Evolutionary conservation across 2,113 vertebrate species (phyloP).

Genomic region (Cranoglanis bouderius): DNA sequence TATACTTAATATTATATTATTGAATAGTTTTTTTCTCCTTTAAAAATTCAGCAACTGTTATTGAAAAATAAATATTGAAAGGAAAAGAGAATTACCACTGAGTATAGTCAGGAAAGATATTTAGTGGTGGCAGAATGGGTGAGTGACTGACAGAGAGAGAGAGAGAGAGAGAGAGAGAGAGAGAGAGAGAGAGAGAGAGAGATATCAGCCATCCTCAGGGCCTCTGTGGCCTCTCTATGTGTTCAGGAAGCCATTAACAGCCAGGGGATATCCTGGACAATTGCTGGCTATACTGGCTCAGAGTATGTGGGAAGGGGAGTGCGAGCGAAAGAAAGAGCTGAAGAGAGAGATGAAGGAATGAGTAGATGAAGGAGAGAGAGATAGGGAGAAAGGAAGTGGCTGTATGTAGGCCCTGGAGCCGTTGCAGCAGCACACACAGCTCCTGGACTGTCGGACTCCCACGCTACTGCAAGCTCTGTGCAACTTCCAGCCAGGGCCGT

Average conservation of each 20-base stretch:
- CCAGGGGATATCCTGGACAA: slow-evolving; percentile 79
- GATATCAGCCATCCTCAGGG: background rate
- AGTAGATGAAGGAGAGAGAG: slow-evolving; percentile 39
- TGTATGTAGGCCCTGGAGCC: slow-evolving; percentile 56
- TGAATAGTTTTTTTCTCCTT: background rate
- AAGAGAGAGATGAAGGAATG: slow-evolving; percentile 40
- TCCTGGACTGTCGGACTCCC: slow-evolving; percentile 44
- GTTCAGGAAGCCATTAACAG: slow-evolving; percentile 82
- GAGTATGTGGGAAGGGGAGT: slow-evolving; percentile 62
- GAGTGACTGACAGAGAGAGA: background rate
- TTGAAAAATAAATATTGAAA: background rate
- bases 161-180: slow-evolving; percentile 1
- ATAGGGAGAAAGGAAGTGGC: slow-evolving; percentile 55
- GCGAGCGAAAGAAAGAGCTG: slow-evolving; percentile 28
- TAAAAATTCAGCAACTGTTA: background rate
- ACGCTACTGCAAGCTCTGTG: slow-evolving; percentile 27
- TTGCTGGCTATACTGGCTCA: slow-evolving; percentile 65
- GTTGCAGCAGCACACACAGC: slow-evolving; percentile 34
- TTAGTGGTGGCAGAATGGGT: slow-evolving; percentile 22
- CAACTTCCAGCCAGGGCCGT: slow-evolving; percentile 32
- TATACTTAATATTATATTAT: too few relatives aligned
- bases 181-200: background rate
- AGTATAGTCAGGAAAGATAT: background rate
- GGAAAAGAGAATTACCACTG: background rate
- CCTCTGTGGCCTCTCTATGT: slow-evolving; percentile 68